phyloP scores from a whole-genome alignment of 1,140 invertebrate genomes.

The Harlomillsia oculata region DNA sequence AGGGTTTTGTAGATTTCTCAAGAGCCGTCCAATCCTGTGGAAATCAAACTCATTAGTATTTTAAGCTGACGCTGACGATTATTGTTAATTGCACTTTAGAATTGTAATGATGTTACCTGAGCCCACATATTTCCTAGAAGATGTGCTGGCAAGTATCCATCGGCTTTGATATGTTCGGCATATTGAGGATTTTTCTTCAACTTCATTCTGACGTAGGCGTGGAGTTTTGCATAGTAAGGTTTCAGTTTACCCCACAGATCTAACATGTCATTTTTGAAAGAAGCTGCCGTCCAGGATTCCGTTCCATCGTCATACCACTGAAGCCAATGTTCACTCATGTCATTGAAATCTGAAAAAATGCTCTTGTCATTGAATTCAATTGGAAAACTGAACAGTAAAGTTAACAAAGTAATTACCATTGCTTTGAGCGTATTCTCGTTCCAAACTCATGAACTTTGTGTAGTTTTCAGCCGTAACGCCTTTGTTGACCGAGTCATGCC shows the following conservation, averaged over 20 bases:
- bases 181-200: slow-evolving; percentile 48
- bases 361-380: background rate
- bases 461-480: slow-evolving; percentile 4
- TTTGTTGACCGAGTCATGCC: slow-evolving; percentile 36
- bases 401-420: slow-evolving; percentile 9
- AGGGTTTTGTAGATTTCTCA: slow-evolving; percentile 43
- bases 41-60: background rate
- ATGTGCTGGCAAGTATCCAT: slow-evolving; percentile 17
- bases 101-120: slow-evolving; percentile 8
- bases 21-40: slow-evolving; percentile 43
- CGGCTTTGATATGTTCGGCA: background rate
- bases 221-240: slow-evolving; percentile 72
- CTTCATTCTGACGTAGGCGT: slow-evolving; percentile 71
- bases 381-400: background rate
- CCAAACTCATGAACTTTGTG: slow-evolving; percentile 10
- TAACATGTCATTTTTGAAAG: slow-evolving; percentile 52
- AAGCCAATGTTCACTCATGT: slow-evolving; percentile 17
- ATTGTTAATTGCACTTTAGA: background rate
- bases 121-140: slow-evolving; percentile 18
- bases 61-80: background rate
- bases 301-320: slow-evolving; percentile 5
- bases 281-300: slow-evolving; percentile 39
- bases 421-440: slow-evolving; percentile 14
- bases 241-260: slow-evolving; percentile 61
- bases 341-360: slow-evolving; percentile 8